Percentiles rank a stretch among this genome's conserved stretches.
Conservation (phyloP, 2,113 vertebrate species). For the Scophthalmus maximus region DNA sequence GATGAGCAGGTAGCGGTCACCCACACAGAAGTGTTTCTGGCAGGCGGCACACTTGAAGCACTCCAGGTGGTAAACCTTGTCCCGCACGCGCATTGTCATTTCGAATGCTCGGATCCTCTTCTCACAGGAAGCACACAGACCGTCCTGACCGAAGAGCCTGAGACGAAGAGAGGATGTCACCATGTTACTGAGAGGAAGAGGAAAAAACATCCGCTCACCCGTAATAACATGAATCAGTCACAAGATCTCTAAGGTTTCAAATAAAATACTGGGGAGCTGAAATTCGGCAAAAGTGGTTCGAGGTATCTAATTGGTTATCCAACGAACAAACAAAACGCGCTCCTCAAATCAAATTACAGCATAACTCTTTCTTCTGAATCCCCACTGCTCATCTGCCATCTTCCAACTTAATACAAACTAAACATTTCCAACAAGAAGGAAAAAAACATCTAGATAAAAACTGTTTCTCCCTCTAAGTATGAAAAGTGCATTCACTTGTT, state of each 20-base stretch:
- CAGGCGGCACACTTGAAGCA: constrained; percentile 99
- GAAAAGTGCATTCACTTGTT: neutral
- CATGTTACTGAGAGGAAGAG: constrained; percentile 10
- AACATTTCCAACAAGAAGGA: neutral
- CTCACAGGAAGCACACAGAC: constrained; percentile 96
- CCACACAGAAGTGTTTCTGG: constrained; percentile 99
- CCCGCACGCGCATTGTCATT: constrained; percentile 99
- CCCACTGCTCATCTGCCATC: neutral
- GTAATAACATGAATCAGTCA: neutral
- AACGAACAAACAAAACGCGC: neutral
- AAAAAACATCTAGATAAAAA: neutral
- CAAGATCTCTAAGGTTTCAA: neutral
- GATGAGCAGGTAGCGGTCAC: constrained; percentile 98
- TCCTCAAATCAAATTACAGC: neutral
- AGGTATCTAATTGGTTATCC: neutral
- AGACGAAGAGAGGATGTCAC: constrained; percentile 4
- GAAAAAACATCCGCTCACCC: neutral
- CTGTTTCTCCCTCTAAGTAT: neutral
- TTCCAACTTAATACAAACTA: neutral
- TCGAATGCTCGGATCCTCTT: constrained; percentile 98
- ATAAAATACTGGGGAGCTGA: too few species aligned
- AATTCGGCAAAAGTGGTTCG: neutral
- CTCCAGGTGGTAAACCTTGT: constrained; percentile 99
- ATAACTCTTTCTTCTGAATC: neutral
- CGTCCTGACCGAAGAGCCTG: constrained; percentile 98